A percentile compares a stretch with the other conserved stretches of the same genome.
These are phyloP conservation scores for Acanthacorydalis orientalis DNA, from an alignment of 2,888 invertebrate species.

Conservation along the genomic window DNA sequence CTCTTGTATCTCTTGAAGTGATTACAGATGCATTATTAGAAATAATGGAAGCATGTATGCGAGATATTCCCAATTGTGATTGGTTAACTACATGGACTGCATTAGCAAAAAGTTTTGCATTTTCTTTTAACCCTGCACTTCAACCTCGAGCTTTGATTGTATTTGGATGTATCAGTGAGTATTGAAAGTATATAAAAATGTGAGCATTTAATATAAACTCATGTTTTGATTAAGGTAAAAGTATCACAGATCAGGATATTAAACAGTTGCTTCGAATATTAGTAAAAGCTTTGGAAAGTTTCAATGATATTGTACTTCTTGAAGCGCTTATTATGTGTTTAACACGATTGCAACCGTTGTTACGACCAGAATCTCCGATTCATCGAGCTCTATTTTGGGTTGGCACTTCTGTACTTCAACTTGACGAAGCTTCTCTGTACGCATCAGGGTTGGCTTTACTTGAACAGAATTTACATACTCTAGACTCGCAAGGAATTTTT, in stretches of 20 bases:
- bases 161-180: conserved; percentile 85
- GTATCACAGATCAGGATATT: conserved; percentile 76
- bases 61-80: conserved; percentile 81
- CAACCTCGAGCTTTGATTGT: conserved; percentile 94
- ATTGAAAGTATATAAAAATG: neutral
- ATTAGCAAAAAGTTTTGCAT: conserved; percentile 85
- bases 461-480: conserved; percentile 90
- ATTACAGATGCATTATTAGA: conserved; percentile 91
- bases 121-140: conserved; percentile 91
- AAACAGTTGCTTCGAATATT: conserved; percentile 84
- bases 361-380: conserved; percentile 77
- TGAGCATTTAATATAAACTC: neutral
- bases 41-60: conserved; percentile 95
- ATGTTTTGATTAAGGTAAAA: conserved; percentile 35
- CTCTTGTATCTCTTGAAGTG: conserved; percentile 80
- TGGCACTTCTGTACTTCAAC: conserved; percentile 81
- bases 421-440: conserved; percentile 86
- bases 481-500: conserved; percentile 87
- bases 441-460: conserved; percentile 86
- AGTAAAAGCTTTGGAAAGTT: conserved; percentile 87
- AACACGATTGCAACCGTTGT: conserved; percentile 79
- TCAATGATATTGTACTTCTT: conserved; percentile 76
- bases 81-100: conserved; percentile 93
- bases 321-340: conserved; percentile 94
- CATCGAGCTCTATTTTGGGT: conserved; percentile 96